Base-by-base conservation (phyloP, 35 echinoderm and acorn worm genomes). In the Stichopus chloronotus region DNA sequence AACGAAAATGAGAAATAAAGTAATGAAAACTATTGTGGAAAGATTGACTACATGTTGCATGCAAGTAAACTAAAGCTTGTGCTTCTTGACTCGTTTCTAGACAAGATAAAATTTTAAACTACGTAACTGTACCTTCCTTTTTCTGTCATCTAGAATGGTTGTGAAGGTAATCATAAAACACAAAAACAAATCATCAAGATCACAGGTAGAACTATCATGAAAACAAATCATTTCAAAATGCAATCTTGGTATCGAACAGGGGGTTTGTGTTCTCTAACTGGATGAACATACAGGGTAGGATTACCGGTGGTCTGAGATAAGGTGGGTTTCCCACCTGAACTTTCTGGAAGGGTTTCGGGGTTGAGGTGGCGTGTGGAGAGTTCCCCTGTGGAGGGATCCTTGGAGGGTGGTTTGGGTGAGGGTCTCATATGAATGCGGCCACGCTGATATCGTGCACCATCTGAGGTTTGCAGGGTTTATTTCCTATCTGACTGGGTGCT, bases 381-480 rank as follows among this genome's bases (percentile, higher is more conserved):
- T 79, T 79, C 5, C 57, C 59, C 20, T 61, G 25, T 65, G 2
- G 25, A 7, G 14, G 63, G 6, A 55, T 19, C 56, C 8, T 90
- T 90, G 58, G 52, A n/a, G 30, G 57, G 8, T 20, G 25, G 25
- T 90, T 61, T 90, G 4, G 25, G 87, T 72, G 88, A 74, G 19
- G 88, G 63, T 91, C 30, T 24, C 4, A 78, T 25, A n/a, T 77
- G 60, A 55, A 91, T 76, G 19, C 88, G n/a, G n/a, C n/a, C n/a
- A n/a, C n/a, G n/a, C 25, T 91, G 88, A 53, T 91, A 77, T 52
- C 1, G 60, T 72, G 30, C 88, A 57, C 88, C 63, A 6, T 90
- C 69, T 7, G 17, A 21, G 23, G 61, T 76, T 24, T 90, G 59
- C 3, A 90, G 24, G 19, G 88, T 90, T 5, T 76, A 90, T 74